phyloP scores from a whole-genome alignment of 2,113 vertebrate species.

The Peucedramus taeniatus region DNA sequence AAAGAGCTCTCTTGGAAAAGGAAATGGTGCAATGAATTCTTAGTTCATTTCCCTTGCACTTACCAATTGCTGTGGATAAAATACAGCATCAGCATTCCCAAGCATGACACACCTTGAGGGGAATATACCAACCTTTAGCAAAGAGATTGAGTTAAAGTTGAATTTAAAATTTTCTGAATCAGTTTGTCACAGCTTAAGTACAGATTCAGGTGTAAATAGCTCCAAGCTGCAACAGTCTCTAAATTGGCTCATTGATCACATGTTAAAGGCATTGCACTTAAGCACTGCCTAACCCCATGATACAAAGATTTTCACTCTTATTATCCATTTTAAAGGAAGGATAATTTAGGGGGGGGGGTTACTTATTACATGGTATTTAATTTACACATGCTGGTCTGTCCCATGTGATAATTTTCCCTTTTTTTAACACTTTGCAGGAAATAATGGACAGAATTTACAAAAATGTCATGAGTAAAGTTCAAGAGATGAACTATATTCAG shows the following conservation, averaged over 20 bases:
- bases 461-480: constrained; percentile 96
- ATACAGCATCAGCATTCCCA: background rate
- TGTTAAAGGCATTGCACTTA: background rate
- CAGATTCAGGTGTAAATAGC: background rate
- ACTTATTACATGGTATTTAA: background rate
- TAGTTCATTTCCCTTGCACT: background rate
- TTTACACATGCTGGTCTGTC: background rate
- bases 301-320: background rate
- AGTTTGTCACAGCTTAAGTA: background rate
- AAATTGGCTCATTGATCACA: background rate
- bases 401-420: background rate
- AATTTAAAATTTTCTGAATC: background rate
- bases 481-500: constrained; percentile 92
- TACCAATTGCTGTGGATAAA: background rate
- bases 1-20: background rate
- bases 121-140: background rate
- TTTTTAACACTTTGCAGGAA: constrained; percentile 76
- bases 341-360: fast-evolving
- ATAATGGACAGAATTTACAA: constrained; percentile 99
- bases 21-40: background rate
- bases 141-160: background rate
- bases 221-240: background rate
- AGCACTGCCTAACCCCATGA: background rate
- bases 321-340: background rate
- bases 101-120: background rate